These are phyloP conservation scores for Drosophila maculinotata DNA, from an alignment of 2,888 invertebrate species.

Conservation along the genomic window DNA sequence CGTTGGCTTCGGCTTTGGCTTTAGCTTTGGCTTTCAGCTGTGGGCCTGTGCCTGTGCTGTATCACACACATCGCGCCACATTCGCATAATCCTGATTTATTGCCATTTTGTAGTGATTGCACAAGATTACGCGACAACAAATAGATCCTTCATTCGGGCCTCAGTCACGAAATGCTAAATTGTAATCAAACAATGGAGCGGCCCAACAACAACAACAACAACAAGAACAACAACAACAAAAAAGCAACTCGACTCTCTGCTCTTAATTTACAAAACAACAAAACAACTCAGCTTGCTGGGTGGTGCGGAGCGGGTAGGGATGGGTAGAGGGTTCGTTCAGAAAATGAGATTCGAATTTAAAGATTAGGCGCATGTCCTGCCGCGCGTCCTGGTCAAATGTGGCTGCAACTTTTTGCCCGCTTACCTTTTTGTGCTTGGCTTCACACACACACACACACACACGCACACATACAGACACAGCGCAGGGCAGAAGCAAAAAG, in stretches of 20 bases:
- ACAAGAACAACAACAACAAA: conserved; percentile 11
- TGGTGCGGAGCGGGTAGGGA: not conserved
- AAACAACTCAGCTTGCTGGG: conserved; percentile 23
- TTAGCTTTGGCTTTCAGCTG: conserved; percentile 10
- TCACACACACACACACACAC: conserved; percentile 30
- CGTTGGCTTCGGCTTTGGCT: conserved; percentile 13
- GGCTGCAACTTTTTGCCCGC: conserved; percentile 68
- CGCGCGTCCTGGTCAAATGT: conserved; percentile 72
- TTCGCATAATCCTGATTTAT: conserved; percentile 84
- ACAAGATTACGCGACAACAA: conserved; percentile 83
- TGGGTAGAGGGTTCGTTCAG: conserved; percentile 42
- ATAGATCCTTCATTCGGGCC: conserved; percentile 81
- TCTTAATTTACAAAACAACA: conserved; percentile 75
- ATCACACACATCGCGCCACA: conserved; percentile 82
- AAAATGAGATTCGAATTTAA: conserved; percentile 83
- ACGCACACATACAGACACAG: conserved; percentile 16
- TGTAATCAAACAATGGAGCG: conserved; percentile 81
- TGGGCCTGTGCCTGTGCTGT: conserved; percentile 21
- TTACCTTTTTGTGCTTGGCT: conserved; percentile 74
- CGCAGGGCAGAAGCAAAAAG: conserved; percentile 70
- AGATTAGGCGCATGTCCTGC: conserved; percentile 79
- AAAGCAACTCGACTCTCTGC: conserved; percentile 59
- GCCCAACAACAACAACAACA: conserved; percentile 4
- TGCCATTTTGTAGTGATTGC: conserved; percentile 84
- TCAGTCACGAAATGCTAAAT: conserved; percentile 83